Conservation (phyloP, 2,113 vertebrate species). For the Ia io region DNA sequence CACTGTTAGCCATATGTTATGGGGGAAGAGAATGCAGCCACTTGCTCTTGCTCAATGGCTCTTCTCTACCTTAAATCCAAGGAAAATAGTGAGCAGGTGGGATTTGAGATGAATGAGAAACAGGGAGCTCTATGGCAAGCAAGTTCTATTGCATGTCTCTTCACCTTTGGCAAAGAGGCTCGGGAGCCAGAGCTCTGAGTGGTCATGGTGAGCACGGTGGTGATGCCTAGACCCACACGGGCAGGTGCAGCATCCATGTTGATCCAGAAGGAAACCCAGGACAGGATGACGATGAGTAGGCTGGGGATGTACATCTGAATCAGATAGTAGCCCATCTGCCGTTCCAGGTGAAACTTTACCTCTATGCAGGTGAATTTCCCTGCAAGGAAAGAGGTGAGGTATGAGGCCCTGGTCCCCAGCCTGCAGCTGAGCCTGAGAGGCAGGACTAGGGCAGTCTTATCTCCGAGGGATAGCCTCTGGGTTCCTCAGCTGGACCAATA, state of each 20-base stretch:
- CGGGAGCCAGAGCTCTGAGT: slow-evolving; percentile 94
- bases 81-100: neutral
- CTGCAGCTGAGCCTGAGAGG: neutral
- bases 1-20: neutral
- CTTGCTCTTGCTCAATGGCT: neutral
- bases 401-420: slow-evolving; percentile 19
- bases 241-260: slow-evolving; percentile 95
- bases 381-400: slow-evolving; percentile 64
- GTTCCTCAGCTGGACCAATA: neutral
- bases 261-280: slow-evolving; percentile 97
- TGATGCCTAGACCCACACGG: slow-evolving; percentile 93
- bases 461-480: slow-evolving; percentile 1
- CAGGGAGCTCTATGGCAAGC: neutral
- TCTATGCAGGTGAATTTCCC: slow-evolving; percentile 96
- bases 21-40: neutral
- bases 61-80: slow-evolving; percentile 3
- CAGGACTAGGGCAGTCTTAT: neutral
- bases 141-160: slow-evolving; percentile 17
- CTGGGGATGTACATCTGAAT: slow-evolving; percentile 98
- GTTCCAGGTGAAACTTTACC: slow-evolving; percentile 94
- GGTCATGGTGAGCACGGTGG: slow-evolving; percentile 95
- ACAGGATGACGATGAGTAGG: slow-evolving; percentile 94
- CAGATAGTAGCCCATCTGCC: slow-evolving; percentile 96
- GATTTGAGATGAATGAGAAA: neutral
- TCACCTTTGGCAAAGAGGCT: slow-evolving; percentile 93